Percentiles rank a stretch among this genome's conserved stretches.
Conservation (phyloP, 2,888 invertebrate genomes). For the Polydrusus tereticollis region DNA sequence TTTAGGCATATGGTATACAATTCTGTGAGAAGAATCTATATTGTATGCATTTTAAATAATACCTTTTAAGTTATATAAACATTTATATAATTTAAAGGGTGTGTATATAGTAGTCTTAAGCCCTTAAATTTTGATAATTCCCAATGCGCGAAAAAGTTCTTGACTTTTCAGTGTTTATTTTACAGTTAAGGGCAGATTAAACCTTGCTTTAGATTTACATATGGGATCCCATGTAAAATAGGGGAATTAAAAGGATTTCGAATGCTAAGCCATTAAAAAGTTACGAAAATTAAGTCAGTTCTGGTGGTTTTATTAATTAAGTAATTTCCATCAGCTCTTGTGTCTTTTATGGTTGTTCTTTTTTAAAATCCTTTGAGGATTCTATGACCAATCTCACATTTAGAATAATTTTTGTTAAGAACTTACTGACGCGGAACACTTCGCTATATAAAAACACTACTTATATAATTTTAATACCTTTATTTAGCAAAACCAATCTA, state of each 20-base stretch:
- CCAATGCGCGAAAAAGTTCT: conserved; percentile 42
- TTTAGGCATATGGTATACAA: too few species aligned
- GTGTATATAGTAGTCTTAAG: conserved; percentile 4
- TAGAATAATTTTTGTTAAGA: too few species aligned
- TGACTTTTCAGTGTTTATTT: conserved; percentile 42
- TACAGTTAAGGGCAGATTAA: conserved; percentile 38
- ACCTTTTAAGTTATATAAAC: background rate
- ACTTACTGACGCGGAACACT: too few species aligned
- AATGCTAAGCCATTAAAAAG: conserved; percentile 18
- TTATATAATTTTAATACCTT: too few species aligned
- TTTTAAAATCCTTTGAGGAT: background rate
- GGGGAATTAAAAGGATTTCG: conserved; percentile 18
- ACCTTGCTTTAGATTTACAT: conserved; percentile 40
- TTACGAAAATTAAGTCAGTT: conserved; percentile 5
- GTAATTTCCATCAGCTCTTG: background rate
- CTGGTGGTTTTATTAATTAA: background rate
- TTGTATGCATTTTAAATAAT: background rate
- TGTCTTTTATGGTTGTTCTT: background rate
- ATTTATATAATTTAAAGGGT: background rate
- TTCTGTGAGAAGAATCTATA: background rate
- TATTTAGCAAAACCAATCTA: too few species aligned
- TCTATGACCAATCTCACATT: too few species aligned
- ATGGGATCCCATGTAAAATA: conserved; percentile 24
- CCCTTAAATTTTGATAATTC: conserved; percentile 27
- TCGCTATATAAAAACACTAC: too few species aligned